Conservation (phyloP, 2,797 vertebrate genomes). For the Pseudomugil gertrudae region DNA sequence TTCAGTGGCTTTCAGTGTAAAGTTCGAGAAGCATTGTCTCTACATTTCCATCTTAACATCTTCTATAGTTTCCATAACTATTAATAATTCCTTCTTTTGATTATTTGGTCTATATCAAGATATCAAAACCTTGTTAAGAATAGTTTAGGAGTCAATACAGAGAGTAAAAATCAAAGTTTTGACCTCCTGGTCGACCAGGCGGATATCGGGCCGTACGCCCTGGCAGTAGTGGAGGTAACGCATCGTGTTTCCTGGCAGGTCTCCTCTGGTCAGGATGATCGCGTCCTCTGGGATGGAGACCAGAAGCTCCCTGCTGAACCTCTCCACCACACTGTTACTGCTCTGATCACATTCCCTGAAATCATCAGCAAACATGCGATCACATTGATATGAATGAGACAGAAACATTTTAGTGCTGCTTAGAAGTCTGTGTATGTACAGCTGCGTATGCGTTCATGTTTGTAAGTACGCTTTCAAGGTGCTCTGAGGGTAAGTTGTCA, state of each 20-base stretch:
- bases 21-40: neutral
- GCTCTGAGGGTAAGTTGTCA: constrained; percentile 77
- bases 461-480: constrained; percentile 67
- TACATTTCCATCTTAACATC: neutral
- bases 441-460: constrained; percentile 35
- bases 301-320: constrained; percentile 91
- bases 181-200: constrained; percentile 97
- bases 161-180: constrained; percentile 24
- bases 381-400: constrained; percentile 21
- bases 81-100: neutral
- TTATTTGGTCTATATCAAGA: neutral
- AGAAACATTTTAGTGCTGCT: constrained; percentile 37
- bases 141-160: neutral
- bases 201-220: constrained; percentile 87
- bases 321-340: constrained; percentile 86
- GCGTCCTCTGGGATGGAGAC: constrained; percentile 86
- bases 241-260: constrained; percentile 94
- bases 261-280: constrained; percentile 92
- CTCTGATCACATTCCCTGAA: constrained; percentile 91
- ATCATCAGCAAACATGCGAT: constrained; percentile 38
- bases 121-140: constrained; percentile 1
- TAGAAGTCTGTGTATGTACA: constrained; percentile 35
- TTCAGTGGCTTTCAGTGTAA: neutral
- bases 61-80: neutral
- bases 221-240: constrained; percentile 95